Conservation (phyloP, 2,113 vertebrate species). For the Empidonax alnorum region DNA sequence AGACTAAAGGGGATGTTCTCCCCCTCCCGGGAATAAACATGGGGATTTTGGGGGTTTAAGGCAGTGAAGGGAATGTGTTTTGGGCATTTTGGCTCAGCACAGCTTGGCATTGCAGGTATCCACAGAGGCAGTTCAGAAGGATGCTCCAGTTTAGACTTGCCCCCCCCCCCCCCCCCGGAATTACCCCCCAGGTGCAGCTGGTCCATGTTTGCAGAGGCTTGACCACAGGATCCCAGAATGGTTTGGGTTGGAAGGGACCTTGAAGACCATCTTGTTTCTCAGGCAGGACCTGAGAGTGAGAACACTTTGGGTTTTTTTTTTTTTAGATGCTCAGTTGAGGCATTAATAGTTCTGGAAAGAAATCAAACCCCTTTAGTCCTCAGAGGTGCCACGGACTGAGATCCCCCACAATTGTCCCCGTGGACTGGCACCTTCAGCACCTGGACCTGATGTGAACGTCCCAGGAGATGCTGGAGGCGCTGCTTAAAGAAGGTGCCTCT, state of each 20-base stretch:
- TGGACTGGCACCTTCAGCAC: background rate
- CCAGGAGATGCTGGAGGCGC: background rate
- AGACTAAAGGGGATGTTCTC: background rate
- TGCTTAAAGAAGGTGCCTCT: background rate
- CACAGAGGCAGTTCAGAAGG: background rate
- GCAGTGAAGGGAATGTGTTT: rapidly evolving
- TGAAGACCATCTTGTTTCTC: background rate
- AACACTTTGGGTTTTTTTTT: too few relatives aligned
- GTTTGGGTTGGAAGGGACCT: background rate
- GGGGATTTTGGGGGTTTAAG: background rate
- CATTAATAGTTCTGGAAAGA: background rate
- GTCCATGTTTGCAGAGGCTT: background rate
- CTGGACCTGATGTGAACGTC: background rate
- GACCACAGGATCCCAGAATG: background rate
- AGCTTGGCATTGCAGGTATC: background rate
- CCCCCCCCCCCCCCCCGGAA: background rate
- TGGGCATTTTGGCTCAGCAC: background rate
- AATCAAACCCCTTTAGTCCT: background rate
- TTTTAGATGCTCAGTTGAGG: background rate
- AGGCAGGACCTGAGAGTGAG: background rate
- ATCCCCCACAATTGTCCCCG: background rate
- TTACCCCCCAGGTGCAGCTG: background rate
- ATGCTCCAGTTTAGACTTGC: background rate
- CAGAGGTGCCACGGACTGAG: background rate
- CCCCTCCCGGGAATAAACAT: background rate